Percentiles rank a stretch among this genome's conserved stretches.
Conservation (phyloP, 2,113 vertebrate species). For the Mungos mungo region DNA sequence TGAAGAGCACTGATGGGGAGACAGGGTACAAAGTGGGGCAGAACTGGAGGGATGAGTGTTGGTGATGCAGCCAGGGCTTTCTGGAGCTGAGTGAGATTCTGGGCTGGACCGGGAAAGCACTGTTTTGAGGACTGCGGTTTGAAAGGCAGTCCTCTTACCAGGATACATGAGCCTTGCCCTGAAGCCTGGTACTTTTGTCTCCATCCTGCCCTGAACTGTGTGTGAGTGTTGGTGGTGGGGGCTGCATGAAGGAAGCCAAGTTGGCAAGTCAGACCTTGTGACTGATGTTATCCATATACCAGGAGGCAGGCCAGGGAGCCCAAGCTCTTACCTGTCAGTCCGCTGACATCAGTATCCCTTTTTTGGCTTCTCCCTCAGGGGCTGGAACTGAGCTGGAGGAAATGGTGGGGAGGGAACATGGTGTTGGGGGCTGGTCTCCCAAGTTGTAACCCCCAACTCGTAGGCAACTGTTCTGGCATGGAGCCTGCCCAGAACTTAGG, state of each 20-base stretch:
- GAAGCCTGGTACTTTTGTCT: not conserved
- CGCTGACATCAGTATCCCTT: no score
- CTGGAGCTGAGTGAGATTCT: not conserved
- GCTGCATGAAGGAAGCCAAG: no score
- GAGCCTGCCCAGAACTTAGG: not conserved
- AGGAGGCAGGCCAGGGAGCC: not conserved
- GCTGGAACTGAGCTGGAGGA: not conserved
- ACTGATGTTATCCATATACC: not conserved
- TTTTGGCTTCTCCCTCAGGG: not conserved
- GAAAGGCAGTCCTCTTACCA: not conserved
- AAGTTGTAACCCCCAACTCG: not conserved
- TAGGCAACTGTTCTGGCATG: not conserved
- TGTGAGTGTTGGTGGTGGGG: not conserved
- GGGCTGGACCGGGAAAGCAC: not conserved
- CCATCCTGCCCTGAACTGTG: not conserved
- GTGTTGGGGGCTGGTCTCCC: not conserved
- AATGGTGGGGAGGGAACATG: not conserved
- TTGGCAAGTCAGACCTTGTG: not conserved
- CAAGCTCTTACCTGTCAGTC: not conserved
- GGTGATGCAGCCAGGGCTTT: not conserved
- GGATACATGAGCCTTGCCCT: not conserved
- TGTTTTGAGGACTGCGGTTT: not conserved
- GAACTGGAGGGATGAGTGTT: not conserved
- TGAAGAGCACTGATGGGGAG: not conserved
- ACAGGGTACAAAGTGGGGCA: not conserved